Evolutionary conservation across 2,888 invertebrate species (phyloP), one percentile per base, ranked within the genome.

Genomic region (Leucoptera coffeella): DNA sequence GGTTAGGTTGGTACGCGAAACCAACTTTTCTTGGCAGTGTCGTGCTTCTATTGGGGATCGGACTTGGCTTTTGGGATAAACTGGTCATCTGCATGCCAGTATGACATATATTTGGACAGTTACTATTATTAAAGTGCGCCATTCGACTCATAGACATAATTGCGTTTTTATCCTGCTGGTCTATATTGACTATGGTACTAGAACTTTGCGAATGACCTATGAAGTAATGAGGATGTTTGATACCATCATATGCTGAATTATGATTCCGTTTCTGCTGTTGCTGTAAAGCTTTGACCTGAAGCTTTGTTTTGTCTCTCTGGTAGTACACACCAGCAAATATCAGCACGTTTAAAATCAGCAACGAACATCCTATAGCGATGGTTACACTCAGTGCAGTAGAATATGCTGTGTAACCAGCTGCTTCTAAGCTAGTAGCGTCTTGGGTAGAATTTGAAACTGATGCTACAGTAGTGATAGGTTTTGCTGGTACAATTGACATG

Each of bases 321-420:
- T 88, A 88, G 50, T 87, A 89, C 7, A 89, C 85, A 1, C 86
- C 86, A 23, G 87, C 87, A 43, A 88, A 88, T 36, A 89, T 85
- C 11, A 88, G 59, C 15, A 88, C 82, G 52, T 89, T 89, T 4
- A 89, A 61, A 30, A 88, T 84, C 19, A 89, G 67, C 24, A 90
- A 57, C 0, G 85, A 85, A 46, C 87, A 86, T 5, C 89, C 88
- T 15, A 87, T 84, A 10, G 85, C 86, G 26, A 87, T 84, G 1
- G 85, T 85, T 1, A 85, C 83, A 40, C 82, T 82, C 10, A 86
- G 52, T 3, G 85, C 85, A 1, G 85, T 84, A 4, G 82, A 82
- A 46, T 85, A 85, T 1, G 82, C 80, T 0, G 82, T 80, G 41
- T 82, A 83, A 29, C 80, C 86, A 17, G 83, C 84, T 0, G 83